Evolutionary conservation across 1,140 invertebrate genomes (phyloP).

Genomic region (Diorhabda elongata): DNA sequence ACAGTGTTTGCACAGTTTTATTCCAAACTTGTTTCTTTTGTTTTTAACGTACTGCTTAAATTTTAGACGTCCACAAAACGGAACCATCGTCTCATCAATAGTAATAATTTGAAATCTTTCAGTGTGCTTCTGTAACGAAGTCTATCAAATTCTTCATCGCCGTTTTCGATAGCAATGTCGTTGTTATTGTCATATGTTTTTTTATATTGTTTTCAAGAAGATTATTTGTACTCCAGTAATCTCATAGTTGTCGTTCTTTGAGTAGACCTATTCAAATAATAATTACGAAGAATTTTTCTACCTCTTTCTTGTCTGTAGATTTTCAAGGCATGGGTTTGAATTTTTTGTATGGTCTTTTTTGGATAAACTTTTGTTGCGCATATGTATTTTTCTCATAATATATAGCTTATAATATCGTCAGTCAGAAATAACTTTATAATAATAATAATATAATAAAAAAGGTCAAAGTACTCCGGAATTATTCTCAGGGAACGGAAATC

Average conservation of each 20-base stretch:
- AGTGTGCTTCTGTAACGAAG: not conserved
- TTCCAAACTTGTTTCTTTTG: slow-evolving; percentile 5
- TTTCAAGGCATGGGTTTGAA: not conserved
- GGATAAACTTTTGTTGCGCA: not conserved
- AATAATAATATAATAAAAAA: no score
- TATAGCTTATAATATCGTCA: not conserved
- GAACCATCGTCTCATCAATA: not conserved
- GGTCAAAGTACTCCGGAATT: no score
- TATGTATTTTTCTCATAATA: not conserved
- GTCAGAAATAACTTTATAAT: not conserved
- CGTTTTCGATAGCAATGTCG: not conserved
- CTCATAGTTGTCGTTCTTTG: not conserved
- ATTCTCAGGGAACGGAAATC: no score
- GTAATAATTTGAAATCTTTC: not conserved
- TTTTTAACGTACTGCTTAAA: not conserved
- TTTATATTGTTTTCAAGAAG: not conserved
- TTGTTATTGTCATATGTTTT: not conserved
- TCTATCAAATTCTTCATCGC: not conserved
- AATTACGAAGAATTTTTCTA: not conserved
- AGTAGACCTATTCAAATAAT: not conserved
- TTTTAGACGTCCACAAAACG: not conserved
- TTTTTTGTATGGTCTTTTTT: not conserved
- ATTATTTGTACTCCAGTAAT: slow-evolving; percentile 2
- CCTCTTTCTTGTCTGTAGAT: not conserved
- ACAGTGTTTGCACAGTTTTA: not conserved